A percentile compares a stretch with the other conserved stretches of the same genome.
phyloP scores from a whole-genome alignment of 2,888 invertebrate genomes.

The Mesodorylaimus sp. region DNA sequence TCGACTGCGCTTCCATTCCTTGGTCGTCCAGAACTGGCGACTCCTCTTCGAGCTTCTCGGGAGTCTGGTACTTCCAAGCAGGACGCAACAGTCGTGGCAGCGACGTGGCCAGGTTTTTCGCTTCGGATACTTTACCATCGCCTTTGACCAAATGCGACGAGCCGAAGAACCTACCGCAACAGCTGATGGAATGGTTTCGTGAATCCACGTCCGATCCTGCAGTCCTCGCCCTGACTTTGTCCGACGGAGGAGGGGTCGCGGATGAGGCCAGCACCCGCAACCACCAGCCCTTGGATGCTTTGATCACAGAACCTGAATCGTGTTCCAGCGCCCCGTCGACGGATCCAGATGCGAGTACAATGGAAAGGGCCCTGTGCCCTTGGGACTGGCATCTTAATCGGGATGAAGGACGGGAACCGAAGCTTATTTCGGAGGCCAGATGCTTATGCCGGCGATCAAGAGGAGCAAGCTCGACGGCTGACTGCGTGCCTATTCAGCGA shows the following conservation, averaged over 20 bases:
- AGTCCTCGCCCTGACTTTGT: too few relatives aligned
- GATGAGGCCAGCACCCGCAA: background rate
- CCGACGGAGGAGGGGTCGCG: too few relatives aligned
- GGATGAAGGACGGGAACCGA: conserved; percentile 24
- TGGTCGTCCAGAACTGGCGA: too few relatives aligned
- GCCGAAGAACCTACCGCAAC: background rate
- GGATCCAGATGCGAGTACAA: background rate
- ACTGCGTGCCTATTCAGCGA: conserved; percentile 20
- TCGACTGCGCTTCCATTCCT: too few relatives aligned
- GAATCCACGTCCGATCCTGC: too few relatives aligned
- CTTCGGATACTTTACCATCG: background rate
- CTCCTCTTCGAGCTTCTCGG: too few relatives aligned
- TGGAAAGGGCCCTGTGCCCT: conserved; percentile 8
- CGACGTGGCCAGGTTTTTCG: conserved; percentile 12
- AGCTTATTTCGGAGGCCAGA: conserved; percentile 21
- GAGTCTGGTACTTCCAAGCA: too few relatives aligned
- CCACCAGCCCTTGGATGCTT: background rate
- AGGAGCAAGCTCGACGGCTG: conserved; percentile 18
- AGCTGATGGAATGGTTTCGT: background rate
- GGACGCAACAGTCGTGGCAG: too few relatives aligned
- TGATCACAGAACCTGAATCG: background rate
- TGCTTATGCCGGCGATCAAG: conserved; percentile 22
- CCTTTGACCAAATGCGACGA: conserved; percentile 2
- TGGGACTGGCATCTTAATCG: conserved; percentile 17
- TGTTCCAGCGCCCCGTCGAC: background rate